phyloP scores from a whole-genome alignment of 2,113 vertebrate genomes.

The Cynopterus brachyotis region DNA sequence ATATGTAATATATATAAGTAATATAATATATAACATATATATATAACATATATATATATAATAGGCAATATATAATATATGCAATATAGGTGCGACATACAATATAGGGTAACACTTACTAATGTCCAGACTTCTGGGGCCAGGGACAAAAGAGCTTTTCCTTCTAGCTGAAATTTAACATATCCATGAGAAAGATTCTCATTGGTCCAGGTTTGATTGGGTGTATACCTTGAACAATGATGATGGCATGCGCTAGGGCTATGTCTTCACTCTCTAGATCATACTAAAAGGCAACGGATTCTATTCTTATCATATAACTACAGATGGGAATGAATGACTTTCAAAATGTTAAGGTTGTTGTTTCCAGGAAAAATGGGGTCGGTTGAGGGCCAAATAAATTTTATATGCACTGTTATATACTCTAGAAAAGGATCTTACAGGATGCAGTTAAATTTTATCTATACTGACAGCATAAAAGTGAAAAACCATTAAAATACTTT shows the following conservation, averaged over 20 bases:
- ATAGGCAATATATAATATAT: no score
- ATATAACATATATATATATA: no score
- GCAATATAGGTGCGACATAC: no score
- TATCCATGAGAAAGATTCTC: not conserved
- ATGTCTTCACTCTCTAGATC: not conserved
- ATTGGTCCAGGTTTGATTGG: not conserved
- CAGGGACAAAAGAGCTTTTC: not conserved
- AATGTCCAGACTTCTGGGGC: not conserved
- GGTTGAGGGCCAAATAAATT: not conserved
- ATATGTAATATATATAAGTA: no score
- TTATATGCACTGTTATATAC: not conserved
- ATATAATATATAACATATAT: no score
- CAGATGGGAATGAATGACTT: not conserved
- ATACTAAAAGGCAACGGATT: not conserved
- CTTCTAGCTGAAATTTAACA: not conserved
- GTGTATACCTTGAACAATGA: not conserved
- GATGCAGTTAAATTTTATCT: conserved; percentile 17
- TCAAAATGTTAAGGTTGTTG: not conserved
- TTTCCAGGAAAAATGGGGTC: not conserved
- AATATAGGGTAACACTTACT: not conserved
- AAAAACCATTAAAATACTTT: conserved; percentile 21
- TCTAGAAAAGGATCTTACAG: not conserved
- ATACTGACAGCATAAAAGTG: not conserved
- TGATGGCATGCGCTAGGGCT: not conserved
- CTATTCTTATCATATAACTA: not conserved